Percentiles rank a stretch among this genome's conserved stretches.
Evolutionary conservation across 2,113 vertebrate species (phyloP).

Genomic region (Rafetus swinhoei): DNA sequence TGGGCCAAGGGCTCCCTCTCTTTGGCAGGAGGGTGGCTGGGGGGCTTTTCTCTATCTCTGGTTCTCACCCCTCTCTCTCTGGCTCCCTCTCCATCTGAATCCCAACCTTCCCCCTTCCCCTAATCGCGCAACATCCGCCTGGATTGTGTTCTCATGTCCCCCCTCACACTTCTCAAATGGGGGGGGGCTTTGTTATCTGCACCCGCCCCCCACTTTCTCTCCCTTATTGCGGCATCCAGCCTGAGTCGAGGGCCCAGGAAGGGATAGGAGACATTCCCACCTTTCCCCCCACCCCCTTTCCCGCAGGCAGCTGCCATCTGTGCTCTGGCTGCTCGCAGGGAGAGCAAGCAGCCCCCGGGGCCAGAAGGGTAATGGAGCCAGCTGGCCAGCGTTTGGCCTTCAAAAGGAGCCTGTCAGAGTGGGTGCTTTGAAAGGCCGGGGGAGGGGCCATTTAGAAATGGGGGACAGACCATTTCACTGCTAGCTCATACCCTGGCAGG

Average conservation of each 20-base stretch:
- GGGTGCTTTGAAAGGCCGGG: not conserved
- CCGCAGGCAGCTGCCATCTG: not conserved
- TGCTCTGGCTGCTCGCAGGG: not conserved
- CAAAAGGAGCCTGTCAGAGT: not conserved
- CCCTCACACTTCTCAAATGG: no score
- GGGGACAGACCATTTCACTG: not conserved
- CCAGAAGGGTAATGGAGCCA: not conserved
- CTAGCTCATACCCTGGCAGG: not conserved
- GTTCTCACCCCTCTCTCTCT: no score
- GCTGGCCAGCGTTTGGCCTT: not conserved
- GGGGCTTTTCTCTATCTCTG: not conserved
- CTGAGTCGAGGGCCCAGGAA: not conserved
- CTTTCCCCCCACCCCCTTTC: not conserved
- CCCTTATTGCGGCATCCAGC: not conserved
- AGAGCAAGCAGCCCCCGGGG: no score
- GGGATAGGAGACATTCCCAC: not conserved
- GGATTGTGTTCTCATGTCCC: not conserved
- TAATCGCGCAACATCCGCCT: not conserved
- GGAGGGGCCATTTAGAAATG: not conserved
- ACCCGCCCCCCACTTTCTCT: not conserved
- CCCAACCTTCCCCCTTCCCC: not conserved
- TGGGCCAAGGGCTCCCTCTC: not conserved
- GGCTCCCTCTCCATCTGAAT: not conserved
- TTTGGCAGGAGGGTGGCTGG: not conserved
- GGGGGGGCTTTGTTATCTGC: not conserved